Conservation (phyloP, 2,113 vertebrate genomes). For the Halcyon malimbica region DNA sequence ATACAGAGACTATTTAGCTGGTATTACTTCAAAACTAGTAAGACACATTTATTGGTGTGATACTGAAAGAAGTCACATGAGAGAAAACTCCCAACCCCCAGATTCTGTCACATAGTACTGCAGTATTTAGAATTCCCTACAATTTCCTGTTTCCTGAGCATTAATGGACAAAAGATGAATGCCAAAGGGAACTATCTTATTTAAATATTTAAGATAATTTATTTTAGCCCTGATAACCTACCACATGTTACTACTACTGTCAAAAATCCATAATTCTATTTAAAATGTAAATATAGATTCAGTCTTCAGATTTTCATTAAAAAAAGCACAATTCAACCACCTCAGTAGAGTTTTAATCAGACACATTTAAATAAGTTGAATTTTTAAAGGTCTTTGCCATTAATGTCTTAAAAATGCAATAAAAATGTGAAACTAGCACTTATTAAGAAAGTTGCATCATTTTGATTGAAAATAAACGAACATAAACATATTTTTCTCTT, state of each 20-base stretch:
- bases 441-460: background rate
- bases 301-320: background rate
- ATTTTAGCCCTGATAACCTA: background rate
- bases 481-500: background rate
- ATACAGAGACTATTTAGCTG: background rate
- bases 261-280: background rate
- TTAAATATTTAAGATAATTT: slow-evolving; percentile 16
- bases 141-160: background rate
- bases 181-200: background rate
- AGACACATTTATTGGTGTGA: background rate
- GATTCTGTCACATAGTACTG: background rate
- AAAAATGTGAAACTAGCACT: background rate
- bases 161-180: background rate
- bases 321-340: background rate
- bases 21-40: background rate
- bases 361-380: background rate
- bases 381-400: background rate
- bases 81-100: background rate
- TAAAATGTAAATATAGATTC: background rate
- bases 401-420: background rate
- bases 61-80: background rate
- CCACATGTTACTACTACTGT: background rate
- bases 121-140: background rate
- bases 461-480: background rate
- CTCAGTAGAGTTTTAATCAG: background rate